These are phyloP conservation scores for Ptilodon capucinus DNA, from an alignment of 2,888 invertebrate species.

Conservation along the genomic window DNA sequence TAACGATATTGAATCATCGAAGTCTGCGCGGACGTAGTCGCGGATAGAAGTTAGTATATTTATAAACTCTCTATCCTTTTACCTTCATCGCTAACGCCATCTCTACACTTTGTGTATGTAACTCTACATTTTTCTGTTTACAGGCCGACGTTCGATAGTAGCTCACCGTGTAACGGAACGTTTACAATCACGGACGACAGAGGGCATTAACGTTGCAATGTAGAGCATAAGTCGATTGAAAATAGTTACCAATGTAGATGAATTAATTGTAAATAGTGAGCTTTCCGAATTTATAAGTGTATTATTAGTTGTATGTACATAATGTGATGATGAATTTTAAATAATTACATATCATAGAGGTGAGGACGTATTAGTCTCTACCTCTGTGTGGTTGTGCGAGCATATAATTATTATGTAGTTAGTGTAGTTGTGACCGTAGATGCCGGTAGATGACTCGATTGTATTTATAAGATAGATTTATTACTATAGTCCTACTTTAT, in stretches of 20 bases:
- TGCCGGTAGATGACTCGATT: not conserved
- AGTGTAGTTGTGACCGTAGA: not conserved
- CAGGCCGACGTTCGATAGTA: constrained; percentile 57
- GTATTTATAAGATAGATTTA: not conserved
- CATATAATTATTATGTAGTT: not conserved
- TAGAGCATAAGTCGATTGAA: not conserved
- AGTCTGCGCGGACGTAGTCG: too few species aligned
- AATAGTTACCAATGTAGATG: not conserved
- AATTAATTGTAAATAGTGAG: constrained; percentile 43
- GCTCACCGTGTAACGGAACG: constrained; percentile 66
- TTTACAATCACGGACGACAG: constrained; percentile 69
- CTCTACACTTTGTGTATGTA: constrained; percentile 17
- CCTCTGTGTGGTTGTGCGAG: not conserved
- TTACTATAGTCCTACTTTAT: not conserved
- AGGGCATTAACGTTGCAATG: constrained; percentile 53
- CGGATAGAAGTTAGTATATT: too few species aligned
- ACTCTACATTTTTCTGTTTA: constrained; percentile 23
- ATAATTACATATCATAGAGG: not conserved
- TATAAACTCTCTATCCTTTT: too few species aligned
- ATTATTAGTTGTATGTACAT: constrained; percentile 19
- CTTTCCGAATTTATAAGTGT: constrained; percentile 41
- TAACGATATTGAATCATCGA: too few species aligned
- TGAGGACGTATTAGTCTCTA: not conserved
- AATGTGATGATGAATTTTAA: not conserved
- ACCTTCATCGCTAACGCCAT: constrained; percentile 35